Evolutionary conservation across 2,113 vertebrate genomes (phyloP).

Genomic region (Anguilla japonica): DNA sequence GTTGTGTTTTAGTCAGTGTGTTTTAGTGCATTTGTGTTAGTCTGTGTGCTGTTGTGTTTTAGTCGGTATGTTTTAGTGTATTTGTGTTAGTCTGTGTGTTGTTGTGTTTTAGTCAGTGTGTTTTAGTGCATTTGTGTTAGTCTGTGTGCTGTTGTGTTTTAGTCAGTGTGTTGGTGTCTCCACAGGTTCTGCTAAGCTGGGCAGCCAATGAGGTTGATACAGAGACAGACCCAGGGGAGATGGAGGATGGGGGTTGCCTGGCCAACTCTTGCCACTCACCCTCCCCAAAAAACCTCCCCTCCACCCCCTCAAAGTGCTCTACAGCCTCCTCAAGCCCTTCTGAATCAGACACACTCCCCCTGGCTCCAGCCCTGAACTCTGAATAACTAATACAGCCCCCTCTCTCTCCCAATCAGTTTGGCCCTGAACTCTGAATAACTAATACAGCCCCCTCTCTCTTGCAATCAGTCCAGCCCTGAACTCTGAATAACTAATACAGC

Average conservation of each 20-base stretch:
- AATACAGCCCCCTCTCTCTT: slow-evolving; percentile 43
- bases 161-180: slow-evolving; percentile 51
- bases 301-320: slow-evolving; percentile 18
- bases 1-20: no score
- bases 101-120: background rate
- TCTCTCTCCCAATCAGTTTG: slow-evolving; percentile 51
- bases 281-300: slow-evolving; percentile 44
- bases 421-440: slow-evolving; percentile 27
- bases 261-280: slow-evolving; percentile 37
- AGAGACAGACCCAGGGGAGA: slow-evolving; percentile 51
- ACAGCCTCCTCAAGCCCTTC: slow-evolving; percentile 16
- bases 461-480: slow-evolving; percentile 41
- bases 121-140: background rate
- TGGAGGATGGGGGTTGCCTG: slow-evolving; percentile 43
- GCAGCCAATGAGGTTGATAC: slow-evolving; percentile 62
- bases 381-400: slow-evolving; percentile 22
- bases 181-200: slow-evolving; percentile 73
- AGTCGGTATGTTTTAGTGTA: background rate
- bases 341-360: background rate
- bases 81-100: background rate
- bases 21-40: no score
- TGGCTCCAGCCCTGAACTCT: slow-evolving; percentile 20
- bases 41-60: background rate
- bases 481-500: slow-evolving; percentile 16
- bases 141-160: slow-evolving; percentile 8